Evolutionary conservation across 2,113 vertebrate species (phyloP), one percentile per base, ranked within the genome.

Genomic region (Puntigrus tetrazona): DNA sequence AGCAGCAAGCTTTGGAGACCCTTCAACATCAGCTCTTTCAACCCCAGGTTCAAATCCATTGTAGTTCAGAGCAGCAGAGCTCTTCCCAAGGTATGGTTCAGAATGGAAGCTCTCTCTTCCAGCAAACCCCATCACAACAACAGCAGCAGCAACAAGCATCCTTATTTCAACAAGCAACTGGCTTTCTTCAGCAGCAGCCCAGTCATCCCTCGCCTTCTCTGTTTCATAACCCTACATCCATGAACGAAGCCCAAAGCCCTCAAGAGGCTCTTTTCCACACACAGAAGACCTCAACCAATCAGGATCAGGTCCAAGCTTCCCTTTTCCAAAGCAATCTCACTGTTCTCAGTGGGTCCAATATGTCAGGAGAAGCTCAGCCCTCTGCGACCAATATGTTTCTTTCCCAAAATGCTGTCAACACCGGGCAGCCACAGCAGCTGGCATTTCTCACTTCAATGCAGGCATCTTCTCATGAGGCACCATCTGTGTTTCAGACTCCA

Each of bases 41-140:
- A 87, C 95, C 97, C 18, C 94, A 93, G 87, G 97, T 98, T 90
- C 96, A 96, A 81, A 97, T 99, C 94, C 97, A 98, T 82, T 97
- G 97, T 57, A 94, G 95, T 83, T 29, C 92, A 36, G 96, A 96
- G 81, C 96, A 95, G 86, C 97, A 96, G 70, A 93, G 93, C 63
- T 92, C 96, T 18, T 70, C 90, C 78, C 92, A 16, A 89, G 93
- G 79, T 81, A 90, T 97, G 85, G 96, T 97, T 84, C 95, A 96
- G 86, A 92, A 95, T 7, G 89, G 94, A 1, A 92, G 86, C 84
- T 89, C 83, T n/a, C 96, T 92, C 92, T 98, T 93, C 93, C 97
- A 86, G 92, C 95, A 89, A 87, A 67, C 78, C 27, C 27, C 92
- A 91, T 18, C 92, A 91, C 27, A 91, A 90, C 90, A 90, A 34